Evolutionary conservation across 2,113 vertebrate genomes (phyloP).

Genomic region (Gallinago media): DNA sequence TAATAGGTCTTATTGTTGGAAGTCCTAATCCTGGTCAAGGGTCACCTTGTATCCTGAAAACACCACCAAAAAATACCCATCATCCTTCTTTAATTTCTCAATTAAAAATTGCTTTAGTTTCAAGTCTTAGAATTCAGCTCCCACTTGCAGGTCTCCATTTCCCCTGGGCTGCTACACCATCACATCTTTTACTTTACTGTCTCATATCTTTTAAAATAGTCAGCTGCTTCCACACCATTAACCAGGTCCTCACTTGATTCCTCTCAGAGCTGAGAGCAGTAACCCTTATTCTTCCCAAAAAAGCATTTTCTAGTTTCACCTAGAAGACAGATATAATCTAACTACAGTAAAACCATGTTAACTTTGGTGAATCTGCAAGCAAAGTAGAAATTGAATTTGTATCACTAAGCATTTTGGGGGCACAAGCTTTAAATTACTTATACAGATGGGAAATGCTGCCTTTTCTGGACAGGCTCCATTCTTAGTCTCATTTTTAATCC

Average conservation of each 20-base stretch:
- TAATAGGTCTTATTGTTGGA: neutral
- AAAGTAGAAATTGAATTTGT: neutral
- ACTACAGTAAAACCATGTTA: neutral
- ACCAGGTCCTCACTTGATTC: neutral
- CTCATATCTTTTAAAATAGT: neutral
- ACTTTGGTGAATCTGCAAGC: neutral
- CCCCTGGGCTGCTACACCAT: neutral
- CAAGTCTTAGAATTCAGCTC: neutral
- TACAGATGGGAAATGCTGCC: conserved; percentile 11
- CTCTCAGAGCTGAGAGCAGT: neutral
- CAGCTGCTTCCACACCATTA: neutral
- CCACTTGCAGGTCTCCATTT: neutral
- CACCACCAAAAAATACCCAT: neutral
- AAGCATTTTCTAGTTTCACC: neutral
- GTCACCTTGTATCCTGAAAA: neutral
- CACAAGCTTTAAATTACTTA: neutral
- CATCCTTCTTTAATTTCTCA: neutral
- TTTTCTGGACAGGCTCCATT: conserved; percentile 16
- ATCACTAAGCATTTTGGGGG: neutral
- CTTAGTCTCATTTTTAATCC: conserved; percentile 18
- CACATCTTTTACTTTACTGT: neutral
- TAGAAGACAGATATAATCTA: neutral
- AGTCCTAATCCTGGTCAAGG: neutral
- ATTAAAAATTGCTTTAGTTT: neutral
- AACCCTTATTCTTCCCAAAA: neutral